Base-by-base conservation (phyloP, 2,113 vertebrate species). In the Tupaia tana region DNA sequence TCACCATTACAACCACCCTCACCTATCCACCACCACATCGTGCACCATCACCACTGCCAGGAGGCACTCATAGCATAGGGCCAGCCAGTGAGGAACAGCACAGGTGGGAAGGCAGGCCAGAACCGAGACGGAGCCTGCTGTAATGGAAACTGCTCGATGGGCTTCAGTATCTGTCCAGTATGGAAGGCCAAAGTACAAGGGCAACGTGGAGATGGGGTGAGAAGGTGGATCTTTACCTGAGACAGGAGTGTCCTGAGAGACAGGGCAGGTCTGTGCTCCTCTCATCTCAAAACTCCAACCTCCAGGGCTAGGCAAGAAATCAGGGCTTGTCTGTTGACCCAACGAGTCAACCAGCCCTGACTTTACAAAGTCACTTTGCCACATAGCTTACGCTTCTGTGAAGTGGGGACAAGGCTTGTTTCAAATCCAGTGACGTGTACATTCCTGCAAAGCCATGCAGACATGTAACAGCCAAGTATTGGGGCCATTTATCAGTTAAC, bases 1-100 rank as follows among this genome's bases (percentile, higher is more conserved):
- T 13, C 18, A 61, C 8, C 9, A 2, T 2, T 18, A 69, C 0
- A 3, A 31, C 2, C 64, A 69, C 6, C 71, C 11, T 0, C 63
- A 7, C 2, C 54, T n/a, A 71, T 19, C 7, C 63, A 25, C 5
- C 14, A 34, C 15, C 52, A 56, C 4, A 6, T 43, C 43, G 43
- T 43, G 43, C 2, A 58, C 6, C 34, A 10, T 1, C 19, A 25
- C 4, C 31, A 10, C 22, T n/a, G 58, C 19, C 58, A 8, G 19
- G 2, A 16, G 29, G 52, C 11, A 25, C 14, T 58, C 74, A 56
- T 43, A 66, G 5, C 11, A 11, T 1, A 69, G 54, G 20, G 8
- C 24, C 34, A 18, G 29, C 29, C 69, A 43, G 52, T n/a, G 63
- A n/a, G 25, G 77, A 63, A 2, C 4, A 15, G 16, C 66, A 20